These are phyloP conservation scores for Apantesis nais DNA, from an alignment of 2,888 invertebrate genomes.

Conservation along the genomic window DNA sequence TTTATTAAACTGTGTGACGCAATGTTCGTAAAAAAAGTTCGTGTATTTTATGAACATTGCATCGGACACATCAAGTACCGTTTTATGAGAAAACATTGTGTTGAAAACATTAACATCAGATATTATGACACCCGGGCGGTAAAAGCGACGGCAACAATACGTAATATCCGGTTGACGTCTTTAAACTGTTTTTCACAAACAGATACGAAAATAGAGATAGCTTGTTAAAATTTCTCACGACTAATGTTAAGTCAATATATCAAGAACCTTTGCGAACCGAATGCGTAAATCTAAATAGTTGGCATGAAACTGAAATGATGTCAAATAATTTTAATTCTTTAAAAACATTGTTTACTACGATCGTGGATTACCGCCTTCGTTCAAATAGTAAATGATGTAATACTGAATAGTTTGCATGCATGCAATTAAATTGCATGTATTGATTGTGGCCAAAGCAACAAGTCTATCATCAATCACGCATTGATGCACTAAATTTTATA, in stretches of 20 bases:
- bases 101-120: conserved; percentile 39
- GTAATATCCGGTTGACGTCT: conserved; percentile 57
- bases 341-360: conserved; percentile 50
- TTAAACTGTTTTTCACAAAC: conserved; percentile 41
- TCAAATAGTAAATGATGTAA: conserved; percentile 36
- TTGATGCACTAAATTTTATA: conserved; percentile 44
- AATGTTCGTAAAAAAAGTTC: conserved; percentile 44
- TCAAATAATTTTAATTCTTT: conserved; percentile 39
- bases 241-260: conserved; percentile 38
- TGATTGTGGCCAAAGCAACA: conserved; percentile 16
- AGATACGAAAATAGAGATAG: conserved; percentile 51
- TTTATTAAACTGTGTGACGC: conserved; percentile 48
- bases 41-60: conserved; percentile 38
- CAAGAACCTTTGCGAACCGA: conserved; percentile 45
- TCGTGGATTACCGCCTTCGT: conserved; percentile 20
- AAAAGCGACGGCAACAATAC: conserved; percentile 37
- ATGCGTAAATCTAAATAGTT: conserved; percentile 47
- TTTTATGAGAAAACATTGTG: conserved; percentile 35
- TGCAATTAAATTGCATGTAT: conserved; percentile 6
- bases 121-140: conserved; percentile 14
- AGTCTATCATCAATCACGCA: conserved; percentile 39
- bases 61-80: conserved; percentile 30
- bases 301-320: conserved; percentile 48
- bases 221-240: conserved; percentile 52
- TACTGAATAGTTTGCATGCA: too few relatives aligned